These are phyloP conservation scores for Scatophagus argus DNA, from an alignment of 2,113 vertebrate genomes.

Conservation along the genomic window DNA sequence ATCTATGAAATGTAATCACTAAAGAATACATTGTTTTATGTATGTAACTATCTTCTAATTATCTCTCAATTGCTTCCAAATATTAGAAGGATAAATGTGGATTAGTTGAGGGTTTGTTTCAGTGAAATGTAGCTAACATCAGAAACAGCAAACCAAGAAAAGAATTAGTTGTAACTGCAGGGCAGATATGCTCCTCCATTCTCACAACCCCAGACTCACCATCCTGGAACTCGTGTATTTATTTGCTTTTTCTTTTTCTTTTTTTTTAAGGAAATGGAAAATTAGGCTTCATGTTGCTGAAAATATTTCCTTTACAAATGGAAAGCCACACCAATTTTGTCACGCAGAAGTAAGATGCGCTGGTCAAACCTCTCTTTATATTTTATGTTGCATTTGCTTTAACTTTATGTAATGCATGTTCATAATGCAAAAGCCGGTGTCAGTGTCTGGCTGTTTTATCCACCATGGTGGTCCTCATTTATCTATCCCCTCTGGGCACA, in stretches of 20 bases:
- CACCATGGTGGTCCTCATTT: constrained; percentile 73
- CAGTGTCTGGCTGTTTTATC: constrained; percentile 58
- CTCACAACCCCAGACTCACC: constrained; percentile 66
- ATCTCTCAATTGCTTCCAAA: constrained; percentile 1
- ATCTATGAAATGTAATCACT: neutral
- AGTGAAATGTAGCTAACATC: constrained; percentile 7
- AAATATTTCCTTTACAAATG: constrained; percentile 40
- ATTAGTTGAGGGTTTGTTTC: constrained; percentile 37
- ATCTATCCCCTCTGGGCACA: constrained; percentile 72
- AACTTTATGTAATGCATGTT: constrained; percentile 31
- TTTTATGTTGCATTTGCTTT: neutral
- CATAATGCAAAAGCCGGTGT: constrained; percentile 21
- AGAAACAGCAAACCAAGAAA: constrained; percentile 21
- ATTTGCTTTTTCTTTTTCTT: constrained; percentile 74
- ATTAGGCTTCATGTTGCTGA: constrained; percentile 51
- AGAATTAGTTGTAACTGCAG: constrained; percentile 15
- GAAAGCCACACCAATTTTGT: constrained; percentile 23
- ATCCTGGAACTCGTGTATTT: constrained; percentile 68
- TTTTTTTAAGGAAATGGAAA: constrained; percentile 69
- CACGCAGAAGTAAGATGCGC: constrained; percentile 3
- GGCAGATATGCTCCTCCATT: constrained; percentile 49
- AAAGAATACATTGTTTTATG: neutral
- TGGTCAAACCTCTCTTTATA: constrained; percentile 1
- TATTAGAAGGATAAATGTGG: neutral
- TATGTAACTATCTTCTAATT: constrained; percentile 1